Base-by-base conservation (phyloP, 2,113 vertebrate species). In the Tylochromis polylepis region DNA sequence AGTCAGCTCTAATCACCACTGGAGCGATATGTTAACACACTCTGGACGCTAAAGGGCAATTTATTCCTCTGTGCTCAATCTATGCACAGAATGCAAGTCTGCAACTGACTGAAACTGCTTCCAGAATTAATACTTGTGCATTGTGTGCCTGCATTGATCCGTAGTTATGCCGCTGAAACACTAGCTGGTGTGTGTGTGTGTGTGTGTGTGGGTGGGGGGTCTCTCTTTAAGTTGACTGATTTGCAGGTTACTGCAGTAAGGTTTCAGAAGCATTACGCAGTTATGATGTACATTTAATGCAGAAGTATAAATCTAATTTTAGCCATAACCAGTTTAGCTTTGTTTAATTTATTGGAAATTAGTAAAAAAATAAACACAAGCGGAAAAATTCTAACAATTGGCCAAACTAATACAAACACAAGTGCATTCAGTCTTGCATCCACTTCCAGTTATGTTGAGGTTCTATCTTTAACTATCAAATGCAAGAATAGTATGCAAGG, bases 381-480 rank as follows among this genome's bases (percentile, higher is more conserved):
- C 22, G 20, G 51, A 10, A n/a, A 53, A 53, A 51, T 51, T 6
- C 49, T 53, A 53, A 53, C 8, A 20, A 20, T 56, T n/a, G 10
- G 53, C 53, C 20, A 22, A 55, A 10, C 53, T 55, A 55, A 49
- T 5, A 83, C 22, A 49, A 55, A 43, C 31, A 36, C 15, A 31
- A 24, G 41, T 46, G 10, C 27, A 51, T 36, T 41, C 18, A 49
- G 27, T 41, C 18, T 38, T 72, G 67, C 77, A 79, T 70, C 83
- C 53, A 2, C 12, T 20, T 36, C 53, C n/a, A 18, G 18, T 18
- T 65, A 24, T 75, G 6, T 70, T 22, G 16, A 8, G 22, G 11
- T 36, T 22, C 87, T 88, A 72, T 86, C 58, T 91, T 90, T 91
- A 90, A 89, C 60, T 78, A 78, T 55, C 29, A 51, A 79, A 11